A percentile compares a stretch with the other conserved stretches of the same genome.
Conservation (phyloP, 2,888 invertebrate genomes). For the Mongoloraphidia duomilia region DNA sequence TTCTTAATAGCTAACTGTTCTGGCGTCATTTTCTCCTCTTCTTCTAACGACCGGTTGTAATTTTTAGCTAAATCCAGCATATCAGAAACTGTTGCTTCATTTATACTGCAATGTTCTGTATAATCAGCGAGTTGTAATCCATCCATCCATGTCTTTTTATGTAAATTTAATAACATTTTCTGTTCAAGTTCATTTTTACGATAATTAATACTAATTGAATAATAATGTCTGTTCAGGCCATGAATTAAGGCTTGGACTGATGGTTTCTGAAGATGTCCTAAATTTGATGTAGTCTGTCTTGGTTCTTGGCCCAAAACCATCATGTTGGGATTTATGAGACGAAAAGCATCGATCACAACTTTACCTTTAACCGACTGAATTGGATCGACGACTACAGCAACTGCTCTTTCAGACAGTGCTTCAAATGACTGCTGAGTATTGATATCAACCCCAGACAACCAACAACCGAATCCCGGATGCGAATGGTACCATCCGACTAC, state of each 20-base stretch:
- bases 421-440: constrained; percentile 99
- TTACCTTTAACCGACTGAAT: constrained; percentile 99
- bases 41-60: constrained; percentile 83
- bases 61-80: constrained; percentile 96
- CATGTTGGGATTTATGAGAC: constrained; percentile 97
- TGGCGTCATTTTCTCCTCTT: constrained; percentile 98
- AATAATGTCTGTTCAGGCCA: constrained; percentile 96
- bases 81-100: constrained; percentile 86
- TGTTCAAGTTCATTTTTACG: constrained; percentile 97
- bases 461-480: constrained; percentile 99
- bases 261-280: constrained; percentile 96
- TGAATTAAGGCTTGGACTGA: constrained; percentile 99
- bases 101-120: constrained; percentile 81
- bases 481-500: constrained; percentile 95
- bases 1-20: constrained; percentile 99
- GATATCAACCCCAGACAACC: constrained; percentile 98
- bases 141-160: constrained; percentile 99
- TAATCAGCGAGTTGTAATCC: constrained; percentile 84
- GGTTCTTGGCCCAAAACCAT: constrained; percentile 98
- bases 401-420: constrained; percentile 93
- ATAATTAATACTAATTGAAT: constrained; percentile 99
- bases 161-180: constrained; percentile 95
- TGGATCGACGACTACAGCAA: constrained; percentile 98
- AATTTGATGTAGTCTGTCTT: constrained; percentile 94
- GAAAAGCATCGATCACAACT: constrained; percentile 99